Percentiles rank a stretch among this genome's conserved stretches.
Conservation (phyloP, 2,113 vertebrate species). For the Limanda limanda region DNA sequence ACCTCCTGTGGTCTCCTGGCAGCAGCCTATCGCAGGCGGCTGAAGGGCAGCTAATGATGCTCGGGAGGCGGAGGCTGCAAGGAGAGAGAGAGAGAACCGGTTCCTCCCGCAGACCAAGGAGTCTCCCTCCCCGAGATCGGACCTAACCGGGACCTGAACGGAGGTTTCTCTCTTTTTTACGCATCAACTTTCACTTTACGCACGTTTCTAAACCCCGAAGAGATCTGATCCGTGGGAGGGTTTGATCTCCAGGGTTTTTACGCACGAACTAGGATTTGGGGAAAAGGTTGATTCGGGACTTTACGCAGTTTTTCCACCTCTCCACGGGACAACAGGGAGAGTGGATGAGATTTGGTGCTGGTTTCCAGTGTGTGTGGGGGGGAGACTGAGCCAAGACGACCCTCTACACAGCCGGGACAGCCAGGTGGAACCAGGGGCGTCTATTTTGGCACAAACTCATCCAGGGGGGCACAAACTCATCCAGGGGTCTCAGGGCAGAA, state of each 20-base stretch:
- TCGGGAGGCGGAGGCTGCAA: constrained; percentile 72
- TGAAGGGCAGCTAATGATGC: constrained; percentile 61
- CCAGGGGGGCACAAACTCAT: constrained; percentile 3
- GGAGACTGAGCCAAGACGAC: neutral
- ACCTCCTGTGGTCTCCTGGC: constrained; percentile 80
- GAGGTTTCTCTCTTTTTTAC: constrained; percentile 6
- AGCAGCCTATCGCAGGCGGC: constrained; percentile 74
- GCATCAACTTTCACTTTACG: constrained; percentile 19
- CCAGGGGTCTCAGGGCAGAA: neutral
- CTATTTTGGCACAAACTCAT: constrained; percentile 14
- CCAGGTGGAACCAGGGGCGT: constrained; percentile 2
- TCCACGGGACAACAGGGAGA: neutral
- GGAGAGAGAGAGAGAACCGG: constrained; percentile 55
- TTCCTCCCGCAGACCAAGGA: constrained; percentile 39
- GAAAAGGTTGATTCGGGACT: constrained; percentile 21
- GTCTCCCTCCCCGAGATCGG: constrained; percentile 50
- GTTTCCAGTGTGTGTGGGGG: neutral
- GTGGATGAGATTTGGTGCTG: constrained; percentile 14
- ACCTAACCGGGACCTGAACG: constrained; percentile 16
- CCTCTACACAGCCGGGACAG: constrained; percentile 3
- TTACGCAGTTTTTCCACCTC: constrained; percentile 1
- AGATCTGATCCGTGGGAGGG: neutral
- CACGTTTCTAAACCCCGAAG: neutral
- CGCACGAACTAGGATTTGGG: neutral
- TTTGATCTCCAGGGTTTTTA: neutral